Evolutionary conservation across 2,113 vertebrate species (phyloP), one percentile per base, ranked within the genome.

Genomic region (Silurus asotus): DNA sequence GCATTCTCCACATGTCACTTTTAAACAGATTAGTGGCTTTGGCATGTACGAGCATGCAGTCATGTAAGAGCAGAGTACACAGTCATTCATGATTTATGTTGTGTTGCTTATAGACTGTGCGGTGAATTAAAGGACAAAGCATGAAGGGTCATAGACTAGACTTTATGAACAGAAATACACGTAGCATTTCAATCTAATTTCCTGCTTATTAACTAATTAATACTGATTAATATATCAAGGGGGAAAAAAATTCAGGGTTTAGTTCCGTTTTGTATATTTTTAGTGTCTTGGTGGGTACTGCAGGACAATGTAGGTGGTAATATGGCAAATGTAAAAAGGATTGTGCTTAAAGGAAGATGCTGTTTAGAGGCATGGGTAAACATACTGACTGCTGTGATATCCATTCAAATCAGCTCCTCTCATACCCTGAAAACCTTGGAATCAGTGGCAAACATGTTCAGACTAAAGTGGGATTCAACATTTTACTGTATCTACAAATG

Each of bases 11-110:
- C 79, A 69, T 88, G 83, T 77, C 87, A 84, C 19, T 45, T 59
- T 81, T 88, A 85, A 82, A 65, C 69, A 67, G 87, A 85, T 85
- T 82, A 88, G 78, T 58, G 87, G 49, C 37, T 55, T 45, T 59
- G 45, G 59, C 69, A 76, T 81, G 82, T 74, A 84, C 8, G 14
- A 74, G 53, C 56, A 17, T 7, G 15, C 55, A 58, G 69, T 84
- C 67, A 61, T 53, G 69, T 20, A 80, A 59, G 58, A 80, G 56
- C 28, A 61, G 77, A 80, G 77, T 13, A 55, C 15, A 55, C 64
- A 28, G 49, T 82, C 81, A 53, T 55, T 67, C 62, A 69, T 55
- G 51, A 72, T 61, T 49, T 82, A 25, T 65, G 61, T 51, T 81
- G 20, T 82, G 37, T n/a, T 37, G 15, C 64, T 82, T 25, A 61